Evolutionary conservation across 2,888 invertebrate genomes (phyloP), one percentile per base, ranked within the genome.

Genomic region (Agrotis clavis): DNA sequence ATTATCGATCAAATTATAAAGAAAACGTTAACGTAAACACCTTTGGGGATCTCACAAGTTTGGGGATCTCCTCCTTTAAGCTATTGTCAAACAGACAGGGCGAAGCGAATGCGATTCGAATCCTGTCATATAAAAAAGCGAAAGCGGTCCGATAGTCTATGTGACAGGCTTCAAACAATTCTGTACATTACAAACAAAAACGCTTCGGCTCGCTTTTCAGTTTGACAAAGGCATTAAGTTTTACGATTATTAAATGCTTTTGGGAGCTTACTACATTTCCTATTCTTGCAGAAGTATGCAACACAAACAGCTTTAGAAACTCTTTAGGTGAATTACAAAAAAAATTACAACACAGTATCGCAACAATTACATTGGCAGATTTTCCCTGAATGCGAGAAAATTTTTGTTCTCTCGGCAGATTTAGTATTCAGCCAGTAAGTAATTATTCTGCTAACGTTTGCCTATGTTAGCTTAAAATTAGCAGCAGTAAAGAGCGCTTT

Each of bases 401-500:
- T 57, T 57, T 47, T 57, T 35, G 13, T 35, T 57, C 41, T 57
- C 6, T 14, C 47, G 14, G 47, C 16, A 16, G 57, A 41, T 14
- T 57, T 3, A 0, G 13, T 6, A n/a, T 21, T 41, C 41, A 60
- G 19, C 3, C 3, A 21, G 25, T 71, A 48, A 41, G 64, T 63
- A 54, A 54, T 71, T 63, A 65, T 50, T 57, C 53, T 50, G 21
- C 50, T 18, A 19, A 7, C 9, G 7, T 19, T n/a, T 30, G 4
- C 14, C 4, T 66, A 14, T 30, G 48, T 62, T 21, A 62, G 51
- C 57, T 63, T 76, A 1, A 70, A 76, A 76, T 76, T 70, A 59
- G 51, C 48, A 14, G 47, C 4, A 54, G 25, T 57, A 47, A 62
- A 76, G 21, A 57, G 35, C 62, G 69, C 56, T 69, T 69, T 62